Evolutionary conservation across 2,113 vertebrate species (phyloP).

Genomic region (Halichoeres trimaculatus): DNA sequence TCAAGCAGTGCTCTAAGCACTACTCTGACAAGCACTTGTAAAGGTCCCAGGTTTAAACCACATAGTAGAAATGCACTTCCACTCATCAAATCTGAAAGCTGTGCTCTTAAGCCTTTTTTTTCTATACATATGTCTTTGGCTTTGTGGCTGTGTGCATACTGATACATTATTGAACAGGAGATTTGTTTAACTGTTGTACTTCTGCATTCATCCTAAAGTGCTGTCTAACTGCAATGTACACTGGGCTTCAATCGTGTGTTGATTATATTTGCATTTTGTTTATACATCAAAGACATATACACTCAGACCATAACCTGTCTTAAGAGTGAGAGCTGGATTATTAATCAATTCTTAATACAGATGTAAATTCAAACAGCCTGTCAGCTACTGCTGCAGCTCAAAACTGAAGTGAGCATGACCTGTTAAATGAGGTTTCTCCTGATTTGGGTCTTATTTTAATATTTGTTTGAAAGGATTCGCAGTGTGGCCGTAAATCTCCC

Average conservation of each 20-base stretch:
- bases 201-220: constrained; percentile 44
- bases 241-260: constrained; percentile 34
- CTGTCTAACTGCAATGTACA: constrained; percentile 44
- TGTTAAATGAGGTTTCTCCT: constrained; percentile 64
- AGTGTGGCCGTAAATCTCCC: constrained; percentile 78
- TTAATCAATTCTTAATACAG: constrained; percentile 79
- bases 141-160: constrained; percentile 43
- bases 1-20: constrained; percentile 66
- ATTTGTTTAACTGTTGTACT: constrained; percentile 44
- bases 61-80: constrained; percentile 68
- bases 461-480: constrained; percentile 84
- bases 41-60: constrained; percentile 77
- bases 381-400: constrained; percentile 52
- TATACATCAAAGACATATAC: constrained; percentile 58
- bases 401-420: constrained; percentile 59
- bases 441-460: constrained; percentile 83
- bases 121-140: constrained; percentile 25
- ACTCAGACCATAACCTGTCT: constrained; percentile 48
- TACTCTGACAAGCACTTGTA: constrained; percentile 68
- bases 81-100: constrained; percentile 69
- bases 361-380: constrained; percentile 75
- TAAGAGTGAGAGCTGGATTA: constrained; percentile 56
- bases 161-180: constrained; percentile 33
- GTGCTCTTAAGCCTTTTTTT: constrained; percentile 49
- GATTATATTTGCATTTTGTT: constrained; percentile 61